Evolutionary conservation across 2,797 vertebrate genomes (phyloP).

Genomic region (Heteromormyrus szaboi): DNA sequence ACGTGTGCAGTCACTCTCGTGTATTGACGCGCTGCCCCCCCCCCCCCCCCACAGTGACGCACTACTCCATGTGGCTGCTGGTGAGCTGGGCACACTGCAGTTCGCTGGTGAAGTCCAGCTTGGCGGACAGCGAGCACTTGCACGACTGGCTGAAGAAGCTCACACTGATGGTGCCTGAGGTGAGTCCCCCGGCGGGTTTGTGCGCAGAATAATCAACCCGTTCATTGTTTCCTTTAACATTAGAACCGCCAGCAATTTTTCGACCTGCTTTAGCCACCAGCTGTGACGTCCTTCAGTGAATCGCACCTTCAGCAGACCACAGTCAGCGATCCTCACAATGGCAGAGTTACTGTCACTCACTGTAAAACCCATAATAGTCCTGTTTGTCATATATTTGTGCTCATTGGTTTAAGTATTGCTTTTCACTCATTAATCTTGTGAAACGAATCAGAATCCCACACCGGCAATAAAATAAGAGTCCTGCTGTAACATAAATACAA

Average conservation of each 20-base stretch:
- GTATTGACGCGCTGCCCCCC: neutral
- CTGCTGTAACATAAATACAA: neutral
- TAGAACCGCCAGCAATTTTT: neutral
- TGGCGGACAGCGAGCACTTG: constrained; percentile 92
- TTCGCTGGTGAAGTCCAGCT: constrained; percentile 89
- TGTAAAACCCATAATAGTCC: neutral
- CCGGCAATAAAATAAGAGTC: neutral
- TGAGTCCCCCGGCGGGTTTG: constrained; percentile 43
- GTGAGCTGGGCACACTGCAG: constrained; percentile 98
- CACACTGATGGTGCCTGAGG: constrained; percentile 94
- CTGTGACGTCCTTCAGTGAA: neutral
- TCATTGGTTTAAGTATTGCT: neutral
- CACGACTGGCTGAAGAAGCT: constrained; percentile 97
- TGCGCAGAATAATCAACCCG: neutral
- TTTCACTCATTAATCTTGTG: neutral
- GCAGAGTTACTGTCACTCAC: neutral
- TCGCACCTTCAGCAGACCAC: neutral
- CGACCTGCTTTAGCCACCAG: neutral
- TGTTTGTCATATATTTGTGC: neutral
- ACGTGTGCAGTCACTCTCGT: neutral
- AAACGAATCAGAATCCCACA: neutral
- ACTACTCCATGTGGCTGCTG: constrained; percentile 98
- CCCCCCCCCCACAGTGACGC: constrained; percentile 69
- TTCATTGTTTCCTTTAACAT: neutral
- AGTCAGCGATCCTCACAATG: neutral